Evolutionary conservation across 2,797 vertebrate species (phyloP).

Genomic region (Esox lucius): DNA sequence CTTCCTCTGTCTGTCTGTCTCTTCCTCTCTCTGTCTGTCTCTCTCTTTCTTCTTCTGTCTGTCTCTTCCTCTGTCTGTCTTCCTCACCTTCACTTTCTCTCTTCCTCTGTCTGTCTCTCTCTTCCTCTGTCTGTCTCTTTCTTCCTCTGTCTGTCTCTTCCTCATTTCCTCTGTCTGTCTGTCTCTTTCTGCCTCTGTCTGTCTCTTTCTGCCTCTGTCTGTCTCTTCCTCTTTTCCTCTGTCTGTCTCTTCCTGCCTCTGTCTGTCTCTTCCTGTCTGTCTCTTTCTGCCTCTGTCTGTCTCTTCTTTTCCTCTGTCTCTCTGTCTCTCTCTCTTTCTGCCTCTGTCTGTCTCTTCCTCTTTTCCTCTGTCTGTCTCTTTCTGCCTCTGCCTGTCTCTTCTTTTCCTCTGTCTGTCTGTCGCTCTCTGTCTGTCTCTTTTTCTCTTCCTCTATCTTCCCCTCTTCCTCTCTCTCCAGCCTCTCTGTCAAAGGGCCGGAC

Average conservation of each 20-base stretch:
- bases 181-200: neutral
- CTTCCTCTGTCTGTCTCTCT: neutral
- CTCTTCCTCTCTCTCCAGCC: conserved; percentile 64
- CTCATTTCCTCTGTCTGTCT: conserved; percentile 15
- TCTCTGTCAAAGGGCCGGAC: conserved; percentile 77
- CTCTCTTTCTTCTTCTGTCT: neutral
- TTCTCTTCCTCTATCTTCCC: neutral
- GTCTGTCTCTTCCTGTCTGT: too few species aligned
- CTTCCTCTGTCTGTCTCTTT: neutral
- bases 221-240: conserved; percentile 19
- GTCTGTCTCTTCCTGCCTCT: conserved; percentile 49
- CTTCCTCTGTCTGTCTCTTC: neutral
- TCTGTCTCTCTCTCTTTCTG: too few species aligned
- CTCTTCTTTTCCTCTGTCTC: too few species aligned
- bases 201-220: too few species aligned
- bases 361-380: too few species aligned
- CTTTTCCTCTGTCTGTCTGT: neutral
- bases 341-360: too few species aligned
- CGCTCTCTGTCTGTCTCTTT: too few species aligned
- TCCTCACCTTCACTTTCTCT: too few species aligned
- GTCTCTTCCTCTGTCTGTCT: too few species aligned
- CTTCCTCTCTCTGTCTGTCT: too few species aligned
- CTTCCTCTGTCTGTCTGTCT: too few species aligned
- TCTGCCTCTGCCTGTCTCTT: conserved; percentile 13
- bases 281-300: too few species aligned